Base-by-base conservation (phyloP, 2,113 vertebrate species). In the Ictalurus furcatus region DNA sequence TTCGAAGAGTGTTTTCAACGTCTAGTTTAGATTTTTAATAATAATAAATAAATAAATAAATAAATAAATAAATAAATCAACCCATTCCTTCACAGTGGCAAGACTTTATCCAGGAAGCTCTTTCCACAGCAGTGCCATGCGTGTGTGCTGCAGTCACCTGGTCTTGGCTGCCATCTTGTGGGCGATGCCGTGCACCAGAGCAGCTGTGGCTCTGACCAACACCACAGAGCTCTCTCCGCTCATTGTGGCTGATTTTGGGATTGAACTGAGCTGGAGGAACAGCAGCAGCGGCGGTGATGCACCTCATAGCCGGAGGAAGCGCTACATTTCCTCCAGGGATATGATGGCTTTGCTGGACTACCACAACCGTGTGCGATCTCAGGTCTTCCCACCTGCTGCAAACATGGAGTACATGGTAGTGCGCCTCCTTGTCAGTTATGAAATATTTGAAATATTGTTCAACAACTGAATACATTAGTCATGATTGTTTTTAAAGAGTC, bases 321-420 rank as follows among this genome's bases (percentile, higher is more conserved):
- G 96, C 23, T 86, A 94, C 86, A 93, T 98, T 92, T 97, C 97
- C 56, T 90, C 93, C 63, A 89, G 87, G 0, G 97, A 98, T 91
- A 94, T 97, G 93, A 95, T 84, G 0, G 78, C 92, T 0, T 93
- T 99, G 73, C 69, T 98, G 96, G 96, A 97, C 76, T 97, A 95
- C 87, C 97, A 99, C 92, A 98, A 97, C 95, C 94, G 94, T 56
- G 96, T 97, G 90, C 94, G 97, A 67, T 96, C 97, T 6, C 96
- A 96, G 81, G 97, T 97, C 79, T 94, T 94, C 25, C 97, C 97
- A 0, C 94, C 96, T 0, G 97, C 98, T 0, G 96, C 97, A 89
- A 97, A 98, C 82, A 98, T 98, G 98, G 97, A 98, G 88, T 95
- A 96, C 23, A 97, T 98, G 97, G 98, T 99, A 94, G 13, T n/a